These are phyloP conservation scores for Platalea minor DNA, from an alignment of 2,797 vertebrate genomes.

Conservation along the genomic window DNA sequence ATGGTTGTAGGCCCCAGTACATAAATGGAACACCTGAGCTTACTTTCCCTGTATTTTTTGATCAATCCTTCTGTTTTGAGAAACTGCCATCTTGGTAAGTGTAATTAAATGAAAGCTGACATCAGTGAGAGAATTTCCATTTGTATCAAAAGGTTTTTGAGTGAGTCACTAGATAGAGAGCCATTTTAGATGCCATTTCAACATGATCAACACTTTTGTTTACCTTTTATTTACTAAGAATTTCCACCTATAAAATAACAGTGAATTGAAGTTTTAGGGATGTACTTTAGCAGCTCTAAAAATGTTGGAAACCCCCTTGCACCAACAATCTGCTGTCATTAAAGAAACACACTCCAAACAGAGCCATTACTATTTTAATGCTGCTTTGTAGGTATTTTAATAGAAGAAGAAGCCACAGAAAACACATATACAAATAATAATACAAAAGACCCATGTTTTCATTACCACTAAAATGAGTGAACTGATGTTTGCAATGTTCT, in stretches of 20 bases:
- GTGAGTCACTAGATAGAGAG: neutral
- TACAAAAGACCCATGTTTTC: slow-evolving; percentile 55
- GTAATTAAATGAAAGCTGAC: neutral
- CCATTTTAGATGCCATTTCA: neutral
- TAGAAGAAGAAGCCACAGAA: neutral
- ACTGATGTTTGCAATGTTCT: slow-evolving; percentile 59
- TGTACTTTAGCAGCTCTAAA: neutral
- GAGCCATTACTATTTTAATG: neutral
- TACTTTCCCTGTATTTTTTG: neutral
- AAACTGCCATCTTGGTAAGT: neutral
- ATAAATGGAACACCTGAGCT: neutral
- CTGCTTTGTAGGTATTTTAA: slow-evolving; percentile 15
- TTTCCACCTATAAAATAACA: neutral
- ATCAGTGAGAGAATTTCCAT: neutral
- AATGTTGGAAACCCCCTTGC: slow-evolving; percentile 8
- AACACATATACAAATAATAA: slow-evolving; percentile 30
- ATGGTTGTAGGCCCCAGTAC: neutral
- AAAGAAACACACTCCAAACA: neutral
- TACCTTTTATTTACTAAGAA: neutral
- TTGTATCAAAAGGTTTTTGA: neutral
- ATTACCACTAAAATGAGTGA: slow-evolving; percentile 46
- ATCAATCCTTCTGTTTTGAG: neutral
- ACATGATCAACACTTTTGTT: neutral
- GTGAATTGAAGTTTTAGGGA: neutral
- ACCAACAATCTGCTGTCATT: slow-evolving; percentile 16